Conservation (phyloP, 2,797 vertebrate genomes). For the Rhabdophis nuchalis region DNA sequence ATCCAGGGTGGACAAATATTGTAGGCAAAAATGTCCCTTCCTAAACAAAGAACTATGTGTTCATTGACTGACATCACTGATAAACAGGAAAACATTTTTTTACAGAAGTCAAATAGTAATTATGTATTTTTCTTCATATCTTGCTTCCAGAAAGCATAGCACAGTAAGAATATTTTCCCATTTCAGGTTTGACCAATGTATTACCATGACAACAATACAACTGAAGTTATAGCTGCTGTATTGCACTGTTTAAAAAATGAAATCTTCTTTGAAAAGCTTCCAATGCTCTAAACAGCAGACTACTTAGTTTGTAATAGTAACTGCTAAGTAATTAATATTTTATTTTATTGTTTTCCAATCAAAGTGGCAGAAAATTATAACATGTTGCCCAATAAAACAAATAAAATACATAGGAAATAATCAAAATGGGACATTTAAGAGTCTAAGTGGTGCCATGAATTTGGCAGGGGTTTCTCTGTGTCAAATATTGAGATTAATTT, state of each 20-base stretch:
- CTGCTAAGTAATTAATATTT: constrained; percentile 17
- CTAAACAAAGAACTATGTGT: neutral
- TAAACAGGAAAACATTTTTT: neutral
- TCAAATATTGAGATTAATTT: neutral
- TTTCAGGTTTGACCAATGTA: constrained; percentile 35
- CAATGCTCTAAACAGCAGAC: constrained; percentile 20
- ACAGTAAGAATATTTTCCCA: neutral
- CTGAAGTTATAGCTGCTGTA: constrained; percentile 23
- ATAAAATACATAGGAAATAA: neutral
- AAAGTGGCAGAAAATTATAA: neutral
- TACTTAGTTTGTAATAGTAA: constrained; percentile 12
- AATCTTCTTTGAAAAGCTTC: constrained; percentile 11
- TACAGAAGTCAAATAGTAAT: neutral
- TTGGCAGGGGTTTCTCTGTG: neutral
- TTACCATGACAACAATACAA: constrained; percentile 50
- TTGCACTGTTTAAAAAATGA: constrained; percentile 36
- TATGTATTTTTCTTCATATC: neutral
- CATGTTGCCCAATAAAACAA: neutral
- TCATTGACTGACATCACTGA: neutral
- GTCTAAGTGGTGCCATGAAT: neutral
- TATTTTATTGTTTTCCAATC: neutral
- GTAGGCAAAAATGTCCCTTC: neutral
- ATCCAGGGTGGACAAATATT: neutral
- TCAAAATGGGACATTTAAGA: neutral
- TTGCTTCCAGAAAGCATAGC: constrained; percentile 27